Evolutionary conservation across 2,113 vertebrate genomes (phyloP).

Genomic region (Erythrolamprus reginae): DNA sequence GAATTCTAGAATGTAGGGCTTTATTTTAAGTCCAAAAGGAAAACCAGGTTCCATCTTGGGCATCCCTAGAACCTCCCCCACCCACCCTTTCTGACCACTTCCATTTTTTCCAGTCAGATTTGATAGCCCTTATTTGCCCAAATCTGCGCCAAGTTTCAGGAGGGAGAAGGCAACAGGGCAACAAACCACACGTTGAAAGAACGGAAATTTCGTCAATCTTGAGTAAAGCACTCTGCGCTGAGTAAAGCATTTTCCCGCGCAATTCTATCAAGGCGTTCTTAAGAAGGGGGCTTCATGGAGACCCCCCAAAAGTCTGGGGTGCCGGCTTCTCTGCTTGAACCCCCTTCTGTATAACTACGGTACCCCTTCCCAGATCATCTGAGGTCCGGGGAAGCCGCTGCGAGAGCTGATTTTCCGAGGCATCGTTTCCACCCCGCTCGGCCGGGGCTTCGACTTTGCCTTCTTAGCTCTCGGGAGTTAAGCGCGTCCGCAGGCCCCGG

Average conservation of each 20-base stretch:
- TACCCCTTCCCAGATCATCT: not conserved
- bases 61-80: not conserved
- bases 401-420: constrained; percentile 64
- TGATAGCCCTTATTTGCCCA: not conserved
- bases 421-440: constrained; percentile 53
- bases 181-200: not conserved
- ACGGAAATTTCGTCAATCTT: too few relatives aligned
- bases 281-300: not conserved
- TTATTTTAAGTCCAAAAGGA: not conserved
- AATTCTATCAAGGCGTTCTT: not conserved
- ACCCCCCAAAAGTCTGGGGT: not conserved
- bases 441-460: constrained; percentile 71
- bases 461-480: constrained; percentile 73
- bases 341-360: not conserved
- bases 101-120: not conserved
- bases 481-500: constrained; percentile 77
- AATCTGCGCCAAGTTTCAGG: not conserved
- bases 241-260: not conserved
- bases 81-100: not conserved
- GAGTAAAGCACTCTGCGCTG: not conserved
- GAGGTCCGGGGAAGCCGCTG: not conserved
- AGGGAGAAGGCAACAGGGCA: not conserved
- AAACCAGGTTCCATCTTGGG: not conserved
- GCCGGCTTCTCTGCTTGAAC: not conserved
- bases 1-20: not conserved